phyloP scores from a whole-genome alignment of 2,113 vertebrate genomes.

The Rhea pennata region DNA sequence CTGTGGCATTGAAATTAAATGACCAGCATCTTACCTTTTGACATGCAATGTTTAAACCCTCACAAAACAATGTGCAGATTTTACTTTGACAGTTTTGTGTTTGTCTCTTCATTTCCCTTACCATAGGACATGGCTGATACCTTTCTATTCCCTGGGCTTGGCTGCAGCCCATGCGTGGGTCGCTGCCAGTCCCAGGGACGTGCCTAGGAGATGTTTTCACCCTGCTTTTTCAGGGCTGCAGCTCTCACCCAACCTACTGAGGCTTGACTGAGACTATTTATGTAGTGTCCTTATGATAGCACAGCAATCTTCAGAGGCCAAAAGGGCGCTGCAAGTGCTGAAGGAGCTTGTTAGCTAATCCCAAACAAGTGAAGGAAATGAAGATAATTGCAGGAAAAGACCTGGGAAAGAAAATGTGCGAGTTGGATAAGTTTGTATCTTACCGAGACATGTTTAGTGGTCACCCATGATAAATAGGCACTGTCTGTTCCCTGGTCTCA shows the following conservation, averaged over 20 bases:
- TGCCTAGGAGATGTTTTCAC: background rate
- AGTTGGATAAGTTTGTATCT: background rate
- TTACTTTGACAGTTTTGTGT: background rate
- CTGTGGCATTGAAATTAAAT: background rate
- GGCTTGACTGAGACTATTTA: background rate
- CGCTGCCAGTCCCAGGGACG: background rate
- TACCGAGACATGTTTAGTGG: background rate
- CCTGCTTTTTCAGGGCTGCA: background rate
- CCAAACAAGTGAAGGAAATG: background rate
- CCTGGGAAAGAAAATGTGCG: background rate
- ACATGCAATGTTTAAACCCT: background rate
- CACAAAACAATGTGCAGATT: background rate
- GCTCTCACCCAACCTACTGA: background rate
- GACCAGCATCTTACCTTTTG: background rate
- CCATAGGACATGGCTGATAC: background rate
- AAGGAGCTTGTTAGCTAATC: background rate
- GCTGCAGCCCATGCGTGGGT: rapidly evolving
- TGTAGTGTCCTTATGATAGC: background rate
- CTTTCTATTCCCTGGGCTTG: background rate
- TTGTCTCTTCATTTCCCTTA: background rate
- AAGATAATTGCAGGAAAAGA: background rate
- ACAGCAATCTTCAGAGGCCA: background rate
- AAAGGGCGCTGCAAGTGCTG: background rate
- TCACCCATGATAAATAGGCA: background rate
- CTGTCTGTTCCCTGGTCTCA: background rate